Base-by-base conservation (phyloP, 1,140 invertebrate species). In the Zaprionus nigranus region DNA sequence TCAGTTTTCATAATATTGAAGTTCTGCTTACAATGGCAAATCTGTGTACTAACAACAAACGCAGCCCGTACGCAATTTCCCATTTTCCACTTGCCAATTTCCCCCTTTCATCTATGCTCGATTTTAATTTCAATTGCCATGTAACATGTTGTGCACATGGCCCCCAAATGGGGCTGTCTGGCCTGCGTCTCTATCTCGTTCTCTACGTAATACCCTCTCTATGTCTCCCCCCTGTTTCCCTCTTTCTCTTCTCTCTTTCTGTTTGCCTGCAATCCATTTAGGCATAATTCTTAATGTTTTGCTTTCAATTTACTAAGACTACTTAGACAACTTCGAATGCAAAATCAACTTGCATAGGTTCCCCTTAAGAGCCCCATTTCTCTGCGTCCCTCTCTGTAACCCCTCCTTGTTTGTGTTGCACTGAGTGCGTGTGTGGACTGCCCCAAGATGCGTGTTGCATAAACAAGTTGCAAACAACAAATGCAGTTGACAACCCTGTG, bases 261-360 rank as follows among this genome's bases (percentile, higher is more conserved):
- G 56, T 3, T 17, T 38, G 66, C 28, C 49, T 65, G 75, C 64
- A 49, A 72, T 75, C 67, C 80, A 83, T 88, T 75, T 79, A 72
- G 68, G 78, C 81, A 88, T 88, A 90, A 90, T 88, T 88, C 85
- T 88, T 88, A 88, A 88, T 88, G 85, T 90, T 88, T 88, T 85
- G 78, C 81, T 90, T 84, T 78, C 85, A 88, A 88, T 90, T 88
- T 88, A 68, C 85, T 70, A 80, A 69, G 72, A 90, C 85, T 88
- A 88, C 85, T 88, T 78, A 78, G 64, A 34, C 78, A 54, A 60
- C 57, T 43, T 78, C 51, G 66, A 22, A 43, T 60, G 64, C 24
- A 63, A 65, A 75, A 68, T 66, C 64, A 59, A 88, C 88, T 88
- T 88, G 84, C 84, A 87, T 87, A 83, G 46, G 40, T 28, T 28